Conservation (phyloP, 1,140 invertebrate species). For the Xylocopa sonorina region DNA sequence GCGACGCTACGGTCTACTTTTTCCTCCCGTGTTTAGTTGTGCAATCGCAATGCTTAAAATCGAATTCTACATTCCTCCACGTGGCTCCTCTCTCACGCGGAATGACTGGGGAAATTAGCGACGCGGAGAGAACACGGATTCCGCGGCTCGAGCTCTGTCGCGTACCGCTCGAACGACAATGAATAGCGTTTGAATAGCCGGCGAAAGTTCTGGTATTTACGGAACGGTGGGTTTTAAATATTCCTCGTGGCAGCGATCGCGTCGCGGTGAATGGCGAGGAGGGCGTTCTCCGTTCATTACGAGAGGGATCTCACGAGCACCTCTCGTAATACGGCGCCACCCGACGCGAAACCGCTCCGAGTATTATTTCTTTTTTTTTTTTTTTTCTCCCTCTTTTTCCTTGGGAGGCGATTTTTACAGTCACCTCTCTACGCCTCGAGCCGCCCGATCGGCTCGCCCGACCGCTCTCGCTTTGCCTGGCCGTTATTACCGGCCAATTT, state of each 20-base stretch:
- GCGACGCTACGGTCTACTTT: neutral
- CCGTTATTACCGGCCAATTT: slow-evolving; percentile 46
- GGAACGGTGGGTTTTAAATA: slow-evolving; percentile 1
- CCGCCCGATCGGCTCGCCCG: slow-evolving; percentile 40
- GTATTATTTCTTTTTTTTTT: slow-evolving; percentile 50
- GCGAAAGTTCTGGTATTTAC: slow-evolving; percentile 18
- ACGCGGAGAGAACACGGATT: neutral
- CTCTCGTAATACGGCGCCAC: slow-evolving; percentile 22
- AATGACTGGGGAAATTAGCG: slow-evolving; percentile 16
- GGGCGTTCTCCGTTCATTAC: slow-evolving; percentile 39
- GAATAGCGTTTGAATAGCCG: slow-evolving; percentile 6
- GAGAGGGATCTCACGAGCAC: slow-evolving; percentile 39
- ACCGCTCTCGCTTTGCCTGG: slow-evolving; percentile 14
- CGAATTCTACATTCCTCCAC: neutral
- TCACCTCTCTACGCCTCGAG: slow-evolving; percentile 26
- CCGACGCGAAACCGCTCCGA: slow-evolving; percentile 48
- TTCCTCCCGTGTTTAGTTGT: too few relatives aligned
- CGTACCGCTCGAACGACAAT: slow-evolving; percentile 5
- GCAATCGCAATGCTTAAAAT: neutral
- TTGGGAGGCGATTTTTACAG: slow-evolving; percentile 58
- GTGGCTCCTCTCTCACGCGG: neutral
- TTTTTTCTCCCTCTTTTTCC: slow-evolving; percentile 26
- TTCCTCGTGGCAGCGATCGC: slow-evolving; percentile 19
- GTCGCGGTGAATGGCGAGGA: neutral
- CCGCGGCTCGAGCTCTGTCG: neutral